Evolutionary conservation across 2,113 vertebrate genomes (phyloP).

Genomic region (Rhynchopsitta pachyrhyncha): DNA sequence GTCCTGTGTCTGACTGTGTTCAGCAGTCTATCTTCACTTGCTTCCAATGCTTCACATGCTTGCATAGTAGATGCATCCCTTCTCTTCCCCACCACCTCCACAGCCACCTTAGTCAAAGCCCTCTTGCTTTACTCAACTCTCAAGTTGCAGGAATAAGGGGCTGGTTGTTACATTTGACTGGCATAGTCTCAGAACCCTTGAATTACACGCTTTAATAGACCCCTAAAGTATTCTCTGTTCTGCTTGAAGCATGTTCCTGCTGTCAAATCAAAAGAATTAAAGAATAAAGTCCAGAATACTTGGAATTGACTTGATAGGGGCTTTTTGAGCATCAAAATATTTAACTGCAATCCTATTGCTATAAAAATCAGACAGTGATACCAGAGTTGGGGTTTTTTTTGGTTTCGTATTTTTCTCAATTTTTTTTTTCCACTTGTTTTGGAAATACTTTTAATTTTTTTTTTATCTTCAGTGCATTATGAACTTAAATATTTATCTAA

Average conservation of each 20-base stretch:
- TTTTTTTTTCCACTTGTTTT: neutral
- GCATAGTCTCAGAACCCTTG: neutral
- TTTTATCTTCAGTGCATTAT: neutral
- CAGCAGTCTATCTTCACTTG: neutral
- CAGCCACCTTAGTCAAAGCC: neutral
- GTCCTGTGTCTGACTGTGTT: neutral
- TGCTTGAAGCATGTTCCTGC: neutral
- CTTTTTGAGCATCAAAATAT: neutral
- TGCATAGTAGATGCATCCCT: neutral
- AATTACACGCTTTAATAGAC: neutral
- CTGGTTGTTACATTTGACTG: neutral
- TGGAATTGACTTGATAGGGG: neutral
- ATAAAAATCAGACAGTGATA: neutral
- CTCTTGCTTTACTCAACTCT: neutral
- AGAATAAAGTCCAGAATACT: neutral
- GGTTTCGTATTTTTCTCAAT: too few species aligned
- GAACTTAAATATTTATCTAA: neutral
- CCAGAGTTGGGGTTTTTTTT: accelerated
- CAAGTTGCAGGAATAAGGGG: neutral
- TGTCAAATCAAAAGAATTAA: neutral
- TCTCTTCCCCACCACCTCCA: accelerated
- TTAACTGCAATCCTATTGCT: neutral
- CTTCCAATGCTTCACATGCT: neutral
- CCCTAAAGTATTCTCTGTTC: neutral
- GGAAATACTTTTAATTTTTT: neutral